phyloP scores from a whole-genome alignment of 2,113 vertebrate genomes.

The Muscicapa adusta region DNA sequence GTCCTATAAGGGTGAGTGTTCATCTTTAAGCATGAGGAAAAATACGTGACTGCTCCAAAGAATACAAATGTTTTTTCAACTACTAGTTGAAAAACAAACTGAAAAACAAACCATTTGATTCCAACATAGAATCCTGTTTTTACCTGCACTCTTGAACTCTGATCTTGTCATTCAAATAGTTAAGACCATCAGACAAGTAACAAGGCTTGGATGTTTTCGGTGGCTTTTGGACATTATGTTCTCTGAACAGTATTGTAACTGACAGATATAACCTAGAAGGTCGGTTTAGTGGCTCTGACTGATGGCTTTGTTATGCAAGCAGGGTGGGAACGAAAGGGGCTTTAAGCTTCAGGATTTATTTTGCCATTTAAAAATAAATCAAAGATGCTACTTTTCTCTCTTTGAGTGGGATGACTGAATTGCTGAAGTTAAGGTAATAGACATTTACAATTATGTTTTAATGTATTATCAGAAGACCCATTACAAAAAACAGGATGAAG shows the following conservation, averaged over 20 bases:
- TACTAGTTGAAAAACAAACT: not conserved
- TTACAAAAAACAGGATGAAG: not conserved
- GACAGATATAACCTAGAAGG: slow-evolving; percentile 55
- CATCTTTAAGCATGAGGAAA: not conserved
- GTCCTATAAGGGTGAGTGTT: not conserved
- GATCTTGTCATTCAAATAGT: not conserved
- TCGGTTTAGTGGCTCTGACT: slow-evolving; percentile 48
- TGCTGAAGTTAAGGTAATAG: not conserved
- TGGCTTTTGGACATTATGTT: slow-evolving; percentile 62
- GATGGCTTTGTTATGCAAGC: slow-evolving; percentile 57
- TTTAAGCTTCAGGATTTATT: not conserved
- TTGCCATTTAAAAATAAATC: not conserved
- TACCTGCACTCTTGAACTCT: slow-evolving; percentile 10
- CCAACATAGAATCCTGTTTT: not conserved
- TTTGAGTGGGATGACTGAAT: not conserved
- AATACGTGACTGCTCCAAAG: not conserved
- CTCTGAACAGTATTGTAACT: slow-evolving; percentile 48
- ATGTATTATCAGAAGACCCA: not conserved
- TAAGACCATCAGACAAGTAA: not conserved
- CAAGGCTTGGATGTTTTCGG: slow-evolving; percentile 50
- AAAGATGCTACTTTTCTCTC: not conserved
- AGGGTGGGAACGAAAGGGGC: slow-evolving; percentile 56
- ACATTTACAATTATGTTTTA: not conserved
- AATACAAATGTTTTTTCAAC: not conserved
- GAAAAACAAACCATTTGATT: not conserved